phyloP scores from a whole-genome alignment of 2,797 vertebrate genomes.

The Amniataba percoides region DNA sequence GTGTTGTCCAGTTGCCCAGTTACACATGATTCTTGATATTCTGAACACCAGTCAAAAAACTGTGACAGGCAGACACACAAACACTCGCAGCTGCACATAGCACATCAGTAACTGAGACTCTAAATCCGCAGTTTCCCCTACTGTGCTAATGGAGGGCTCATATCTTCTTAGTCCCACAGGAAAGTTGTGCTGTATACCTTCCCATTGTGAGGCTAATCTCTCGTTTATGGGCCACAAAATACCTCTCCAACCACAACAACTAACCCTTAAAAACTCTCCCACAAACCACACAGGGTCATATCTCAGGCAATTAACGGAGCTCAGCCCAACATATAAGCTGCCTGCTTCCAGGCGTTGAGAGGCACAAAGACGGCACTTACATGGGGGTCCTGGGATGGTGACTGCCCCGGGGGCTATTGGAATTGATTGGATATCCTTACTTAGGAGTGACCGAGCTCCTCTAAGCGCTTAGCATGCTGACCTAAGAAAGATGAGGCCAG shows the following conservation, averaged over 20 bases:
- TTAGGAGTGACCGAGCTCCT: conserved; percentile 73
- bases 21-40: conserved; percentile 17
- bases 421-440: conserved; percentile 82
- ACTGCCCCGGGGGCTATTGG: conserved; percentile 64
- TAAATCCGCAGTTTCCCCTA: conserved; percentile 50
- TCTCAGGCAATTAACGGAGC: conserved; percentile 78
- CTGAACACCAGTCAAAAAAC: conserved; percentile 17
- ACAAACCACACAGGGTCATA: conserved; percentile 70
- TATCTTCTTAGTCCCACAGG: conserved; percentile 72
- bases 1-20: conserved; percentile 10
- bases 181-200: conserved; percentile 69
- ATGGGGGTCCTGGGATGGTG: conserved; percentile 60
- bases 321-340: conserved; percentile 67
- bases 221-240: conserved; percentile 71
- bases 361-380: conserved; percentile 48
- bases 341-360: conserved; percentile 52
- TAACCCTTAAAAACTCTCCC: conserved; percentile 63
- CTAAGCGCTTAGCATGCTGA: conserved; percentile 75
- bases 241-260: conserved; percentile 73
- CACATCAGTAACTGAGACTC: conserved; percentile 37
- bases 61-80: conserved; percentile 15
- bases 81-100: conserved; percentile 4
- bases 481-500: conserved; percentile 77
- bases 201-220: conserved; percentile 76
- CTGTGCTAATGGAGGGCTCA: conserved; percentile 68